phyloP scores from a whole-genome alignment of 1,140 invertebrate species.

The Drosophila sp. region DNA sequence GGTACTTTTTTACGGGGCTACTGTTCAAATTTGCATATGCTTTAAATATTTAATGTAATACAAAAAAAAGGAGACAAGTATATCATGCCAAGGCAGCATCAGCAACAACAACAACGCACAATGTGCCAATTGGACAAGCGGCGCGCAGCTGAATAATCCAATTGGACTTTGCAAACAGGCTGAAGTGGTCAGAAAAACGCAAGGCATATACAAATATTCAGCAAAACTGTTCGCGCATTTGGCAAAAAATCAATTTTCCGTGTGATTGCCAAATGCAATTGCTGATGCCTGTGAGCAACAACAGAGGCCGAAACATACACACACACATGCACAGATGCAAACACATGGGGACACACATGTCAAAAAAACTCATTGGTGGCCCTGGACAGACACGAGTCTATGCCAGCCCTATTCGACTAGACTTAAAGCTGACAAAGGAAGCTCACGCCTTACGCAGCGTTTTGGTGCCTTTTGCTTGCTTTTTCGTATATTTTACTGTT shows the following conservation, averaged over 20 bases:
- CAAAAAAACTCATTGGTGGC: constrained; percentile 39
- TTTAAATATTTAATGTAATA: constrained; percentile 83
- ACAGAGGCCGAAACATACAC: constrained; percentile 36
- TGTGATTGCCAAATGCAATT: constrained; percentile 74
- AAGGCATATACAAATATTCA: constrained; percentile 33
- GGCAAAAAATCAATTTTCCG: constrained; percentile 81
- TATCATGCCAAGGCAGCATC: constrained; percentile 31
- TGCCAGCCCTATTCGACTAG: constrained; percentile 31
- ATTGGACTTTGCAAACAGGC: constrained; percentile 47
- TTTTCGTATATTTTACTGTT: constrained; percentile 59
- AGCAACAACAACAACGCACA: constrained; percentile 42
- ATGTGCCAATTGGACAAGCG: constrained; percentile 68
- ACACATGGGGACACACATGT: constrained; percentile 33
- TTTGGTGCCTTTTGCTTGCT: constrained; percentile 35
- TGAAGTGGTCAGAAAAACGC: constrained; percentile 35
- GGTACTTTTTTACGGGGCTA: constrained; percentile 71
- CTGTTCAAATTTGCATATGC: constrained; percentile 82
- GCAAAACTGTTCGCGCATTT: constrained; percentile 62
- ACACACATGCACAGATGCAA: constrained; percentile 8
- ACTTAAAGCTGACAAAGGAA: constrained; percentile 22
- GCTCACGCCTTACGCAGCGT: constrained; percentile 53
- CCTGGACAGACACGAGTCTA: constrained; percentile 33
- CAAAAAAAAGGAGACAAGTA: constrained; percentile 73
- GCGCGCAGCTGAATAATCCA: constrained; percentile 49
- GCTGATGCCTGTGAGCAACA: constrained; percentile 42